These are phyloP conservation scores for Meteorus sp. DNA, from an alignment of 1,140 invertebrate species.

Conservation along the genomic window DNA sequence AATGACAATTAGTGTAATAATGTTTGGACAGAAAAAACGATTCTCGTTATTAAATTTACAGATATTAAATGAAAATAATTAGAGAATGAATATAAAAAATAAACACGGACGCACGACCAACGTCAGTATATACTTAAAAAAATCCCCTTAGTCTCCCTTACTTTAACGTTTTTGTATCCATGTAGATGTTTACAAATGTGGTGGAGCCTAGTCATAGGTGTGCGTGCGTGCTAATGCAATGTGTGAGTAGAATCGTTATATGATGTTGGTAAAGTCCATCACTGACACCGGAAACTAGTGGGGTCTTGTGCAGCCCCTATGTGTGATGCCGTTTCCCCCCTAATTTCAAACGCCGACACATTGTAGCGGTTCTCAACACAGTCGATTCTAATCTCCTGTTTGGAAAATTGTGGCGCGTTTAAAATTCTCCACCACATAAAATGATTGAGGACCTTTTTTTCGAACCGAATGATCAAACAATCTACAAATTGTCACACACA, in stretches of 20 bases:
- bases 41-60: too few relatives aligned
- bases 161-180: slow-evolving; percentile 2
- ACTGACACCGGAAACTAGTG: slow-evolving; percentile 30
- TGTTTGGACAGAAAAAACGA: too few relatives aligned
- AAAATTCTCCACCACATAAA: too few relatives aligned
- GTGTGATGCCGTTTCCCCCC: background rate
- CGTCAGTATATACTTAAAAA: slow-evolving; percentile 6
- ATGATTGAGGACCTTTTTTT: too few relatives aligned
- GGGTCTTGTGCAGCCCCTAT: slow-evolving; percentile 20
- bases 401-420: background rate
- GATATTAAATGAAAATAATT: background rate
- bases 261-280: slow-evolving; percentile 17
- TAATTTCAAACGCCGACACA: slow-evolving; percentile 14
- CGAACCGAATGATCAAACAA: too few relatives aligned
- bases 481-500: too few relatives aligned
- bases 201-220: background rate
- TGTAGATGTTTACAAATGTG: too few relatives aligned
- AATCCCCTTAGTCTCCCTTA: background rate
- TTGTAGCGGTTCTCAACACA: slow-evolving; percentile 18
- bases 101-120: slow-evolving; percentile 28
- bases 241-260: slow-evolving; percentile 20
- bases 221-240: background rate
- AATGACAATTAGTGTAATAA: background rate
- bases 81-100: slow-evolving; percentile 9
- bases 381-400: background rate